Evolutionary conservation across 1,140 invertebrate species (phyloP).

Genomic region (Papilio aristodemus): DNA sequence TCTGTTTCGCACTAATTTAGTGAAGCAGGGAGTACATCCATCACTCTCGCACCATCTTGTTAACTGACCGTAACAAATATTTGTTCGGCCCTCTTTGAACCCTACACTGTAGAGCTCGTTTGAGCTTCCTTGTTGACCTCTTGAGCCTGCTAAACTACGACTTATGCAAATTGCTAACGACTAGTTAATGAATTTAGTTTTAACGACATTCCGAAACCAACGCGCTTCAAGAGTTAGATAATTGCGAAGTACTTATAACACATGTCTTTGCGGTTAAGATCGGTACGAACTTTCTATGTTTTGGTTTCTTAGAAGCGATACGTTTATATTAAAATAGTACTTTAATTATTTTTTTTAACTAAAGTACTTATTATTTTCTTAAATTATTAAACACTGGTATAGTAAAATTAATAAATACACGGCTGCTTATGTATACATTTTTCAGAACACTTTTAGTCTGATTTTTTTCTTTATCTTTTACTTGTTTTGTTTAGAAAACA

Average conservation of each 20-base stretch:
- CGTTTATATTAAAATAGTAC: neutral
- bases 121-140: slow-evolving; percentile 29
- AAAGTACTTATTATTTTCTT: no score
- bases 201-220: slow-evolving; percentile 25
- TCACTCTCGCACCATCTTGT: slow-evolving; percentile 3
- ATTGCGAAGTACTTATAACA: neutral
- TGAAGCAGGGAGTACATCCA: neutral
- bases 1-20: neutral
- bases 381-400: no score
- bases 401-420: no score
- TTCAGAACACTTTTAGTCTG: no score
- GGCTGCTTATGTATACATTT: no score
- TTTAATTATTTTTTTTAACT: no score
- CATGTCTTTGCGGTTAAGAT: neutral
- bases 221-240: neutral
- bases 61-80: slow-evolving; percentile 26
- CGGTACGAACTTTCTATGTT: neutral
- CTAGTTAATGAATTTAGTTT: slow-evolving; percentile 33
- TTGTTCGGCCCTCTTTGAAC: slow-evolving; percentile 15
- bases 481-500: no score
- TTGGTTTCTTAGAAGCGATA: neutral
- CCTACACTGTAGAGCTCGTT: slow-evolving; percentile 12
- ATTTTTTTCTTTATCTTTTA: no score
- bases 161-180: slow-evolving; percentile 30
- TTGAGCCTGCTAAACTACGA: neutral